Percentiles rank a stretch among this genome's conserved stretches.
These are phyloP conservation scores for Synergus japonicus DNA, from an alignment of 2,888 invertebrate species.

Conservation along the genomic window DNA sequence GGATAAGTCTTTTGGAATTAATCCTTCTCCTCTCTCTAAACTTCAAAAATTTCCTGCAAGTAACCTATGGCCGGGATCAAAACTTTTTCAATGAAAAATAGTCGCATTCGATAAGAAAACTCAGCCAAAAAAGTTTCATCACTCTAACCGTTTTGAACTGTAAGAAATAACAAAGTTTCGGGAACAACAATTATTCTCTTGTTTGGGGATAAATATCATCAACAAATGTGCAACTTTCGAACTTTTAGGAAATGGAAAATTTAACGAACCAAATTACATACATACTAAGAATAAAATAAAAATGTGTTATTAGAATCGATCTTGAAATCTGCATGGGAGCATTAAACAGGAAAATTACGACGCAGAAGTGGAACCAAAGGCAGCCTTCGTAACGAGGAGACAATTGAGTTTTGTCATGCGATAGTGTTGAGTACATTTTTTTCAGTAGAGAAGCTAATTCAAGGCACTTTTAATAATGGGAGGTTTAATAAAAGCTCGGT, in stretches of 20 bases:
- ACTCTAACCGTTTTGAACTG: too few species aligned
- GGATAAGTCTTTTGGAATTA: too few species aligned
- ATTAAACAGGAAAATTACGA: conserved; percentile 11
- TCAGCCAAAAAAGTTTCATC: too few species aligned
- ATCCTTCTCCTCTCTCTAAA: too few species aligned
- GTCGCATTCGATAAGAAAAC: too few species aligned
- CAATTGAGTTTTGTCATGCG: conserved; percentile 30
- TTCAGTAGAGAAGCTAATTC: conserved; percentile 33
- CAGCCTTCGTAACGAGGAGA: conserved; percentile 5
- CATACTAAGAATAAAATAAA: not conserved
- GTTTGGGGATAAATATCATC: too few species aligned
- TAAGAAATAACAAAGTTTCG: too few species aligned
- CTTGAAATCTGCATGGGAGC: not conserved
- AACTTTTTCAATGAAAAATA: too few species aligned
- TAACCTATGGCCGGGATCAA: too few species aligned
- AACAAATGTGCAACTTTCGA: too few species aligned
- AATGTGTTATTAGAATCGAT: not conserved
- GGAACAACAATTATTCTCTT: too few species aligned
- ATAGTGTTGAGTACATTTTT: conserved; percentile 35
- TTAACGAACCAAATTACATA: not conserved
- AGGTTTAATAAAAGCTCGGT: conserved; percentile 35
- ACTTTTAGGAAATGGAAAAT: not conserved
- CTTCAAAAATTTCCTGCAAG: too few species aligned
- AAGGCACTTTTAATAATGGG: conserved; percentile 36
- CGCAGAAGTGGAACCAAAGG: conserved; percentile 15